Percentiles rank a stretch among this genome's conserved stretches.
phyloP scores from a whole-genome alignment of 2,888 invertebrate species.

The Sphaeridia pumilis region DNA sequence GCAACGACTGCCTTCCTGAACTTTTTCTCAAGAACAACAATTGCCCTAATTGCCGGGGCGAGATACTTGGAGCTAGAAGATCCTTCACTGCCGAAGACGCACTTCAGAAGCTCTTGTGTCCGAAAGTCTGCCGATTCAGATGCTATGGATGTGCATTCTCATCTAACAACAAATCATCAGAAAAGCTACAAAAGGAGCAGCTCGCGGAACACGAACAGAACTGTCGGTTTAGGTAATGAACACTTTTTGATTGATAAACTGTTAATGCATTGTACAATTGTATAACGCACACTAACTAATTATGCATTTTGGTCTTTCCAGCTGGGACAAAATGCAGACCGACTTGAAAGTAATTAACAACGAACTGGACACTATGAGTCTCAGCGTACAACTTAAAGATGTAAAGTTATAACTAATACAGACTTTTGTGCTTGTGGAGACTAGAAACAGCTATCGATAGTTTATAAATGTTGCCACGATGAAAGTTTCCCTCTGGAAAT shows the following conservation, averaged over 20 bases:
- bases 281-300: not conserved
- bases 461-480: too few species aligned
- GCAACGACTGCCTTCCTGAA: constrained; percentile 10
- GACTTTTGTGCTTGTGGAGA: too few species aligned
- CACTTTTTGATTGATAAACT: not conserved
- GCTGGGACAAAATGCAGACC: constrained; percentile 1
- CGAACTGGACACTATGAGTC: constrained; percentile 1
- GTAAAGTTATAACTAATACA: too few species aligned
- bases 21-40: not conserved
- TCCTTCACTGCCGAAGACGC: constrained; percentile 2
- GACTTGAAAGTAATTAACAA: not conserved
- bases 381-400: not conserved
- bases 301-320: not conserved
- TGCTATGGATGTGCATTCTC: constrained; percentile 5
- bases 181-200: not conserved
- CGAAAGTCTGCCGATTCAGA: not conserved
- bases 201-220: constrained; percentile 4
- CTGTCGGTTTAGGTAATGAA: not conserved
- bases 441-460: too few species aligned
- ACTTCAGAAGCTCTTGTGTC: constrained; percentile 2
- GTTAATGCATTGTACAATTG: not conserved
- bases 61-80: not conserved
- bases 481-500: too few species aligned
- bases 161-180: not conserved
- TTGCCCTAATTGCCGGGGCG: constrained; percentile 6